Percentiles rank a stretch among this genome's conserved stretches.
Conservation (phyloP, 2,888 invertebrate genomes). For the Pimpla rufipes region DNA sequence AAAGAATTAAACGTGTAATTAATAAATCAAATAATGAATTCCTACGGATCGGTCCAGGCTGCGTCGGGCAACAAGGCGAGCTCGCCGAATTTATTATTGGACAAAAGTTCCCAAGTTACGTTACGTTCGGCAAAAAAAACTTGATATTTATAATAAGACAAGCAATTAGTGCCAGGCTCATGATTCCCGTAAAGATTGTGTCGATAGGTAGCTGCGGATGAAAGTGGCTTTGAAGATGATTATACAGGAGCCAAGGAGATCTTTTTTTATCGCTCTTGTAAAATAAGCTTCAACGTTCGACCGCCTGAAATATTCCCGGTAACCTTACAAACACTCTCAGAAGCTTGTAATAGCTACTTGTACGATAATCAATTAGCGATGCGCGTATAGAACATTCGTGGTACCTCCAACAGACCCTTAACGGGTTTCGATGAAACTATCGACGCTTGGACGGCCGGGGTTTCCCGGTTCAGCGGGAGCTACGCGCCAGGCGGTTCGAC, state of each 20-base stretch:
- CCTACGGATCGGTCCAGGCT: too few relatives aligned
- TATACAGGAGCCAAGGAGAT: neutral
- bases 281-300: neutral
- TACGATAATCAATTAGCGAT: slow-evolving; percentile 18
- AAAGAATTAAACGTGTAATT: too few relatives aligned
- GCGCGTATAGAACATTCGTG: slow-evolving; percentile 11
- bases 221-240: neutral
- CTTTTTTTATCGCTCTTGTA: too few relatives aligned
- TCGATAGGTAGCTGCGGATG: neutral
- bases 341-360: neutral
- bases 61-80: too few relatives aligned
- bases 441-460: neutral
- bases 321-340: neutral
- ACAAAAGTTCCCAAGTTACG: too few relatives aligned
- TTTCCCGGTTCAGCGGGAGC: neutral
- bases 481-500: neutral
- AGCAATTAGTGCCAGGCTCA: neutral
- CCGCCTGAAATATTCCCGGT: neutral
- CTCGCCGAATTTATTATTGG: too few relatives aligned
- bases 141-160: neutral
- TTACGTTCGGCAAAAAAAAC: neutral
- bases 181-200: neutral
- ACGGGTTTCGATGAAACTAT: slow-evolving; percentile 8
- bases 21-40: too few relatives aligned
- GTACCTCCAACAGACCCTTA: slow-evolving; percentile 14